Evolutionary conservation across 2,113 vertebrate genomes (phyloP).

Genomic region (Empidonax alnorum): DNA sequence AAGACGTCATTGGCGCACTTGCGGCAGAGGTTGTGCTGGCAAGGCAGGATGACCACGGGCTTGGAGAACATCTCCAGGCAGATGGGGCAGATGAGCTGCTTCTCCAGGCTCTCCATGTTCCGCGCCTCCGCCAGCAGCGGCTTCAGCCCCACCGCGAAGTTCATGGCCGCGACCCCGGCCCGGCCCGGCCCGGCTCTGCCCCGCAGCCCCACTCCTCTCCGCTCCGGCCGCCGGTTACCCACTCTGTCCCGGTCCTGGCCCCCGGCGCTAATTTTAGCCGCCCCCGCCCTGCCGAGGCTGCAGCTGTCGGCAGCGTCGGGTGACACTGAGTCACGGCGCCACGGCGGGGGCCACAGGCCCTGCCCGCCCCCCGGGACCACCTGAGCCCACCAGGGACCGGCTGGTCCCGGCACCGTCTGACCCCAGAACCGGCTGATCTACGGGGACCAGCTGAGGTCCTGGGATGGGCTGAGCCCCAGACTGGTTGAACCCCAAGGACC

Average conservation of each 20-base stretch:
- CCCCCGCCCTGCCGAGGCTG: conserved; percentile 44
- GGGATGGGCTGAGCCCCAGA: background rate
- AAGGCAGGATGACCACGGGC: conserved; percentile 95
- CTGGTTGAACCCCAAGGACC: background rate
- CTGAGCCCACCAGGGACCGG: background rate
- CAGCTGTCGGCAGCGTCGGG: conserved; percentile 75
- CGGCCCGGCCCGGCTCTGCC: background rate
- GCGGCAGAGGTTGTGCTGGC: conserved; percentile 96
- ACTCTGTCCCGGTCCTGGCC: background rate
- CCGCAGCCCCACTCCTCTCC: background rate
- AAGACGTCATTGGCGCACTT: conserved; percentile 94
- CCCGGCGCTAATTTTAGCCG: conserved; percentile 53
- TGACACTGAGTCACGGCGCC: conserved; percentile 74
- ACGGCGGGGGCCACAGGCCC: background rate
- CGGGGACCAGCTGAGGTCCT: background rate
- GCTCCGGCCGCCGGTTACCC: background rate
- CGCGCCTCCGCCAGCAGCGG: conserved; percentile 80
- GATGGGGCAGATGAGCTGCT: conserved; percentile 96
- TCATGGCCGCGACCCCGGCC: conserved; percentile 76
- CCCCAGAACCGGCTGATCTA: background rate
- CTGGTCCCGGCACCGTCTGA: background rate
- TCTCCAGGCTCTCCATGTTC: conserved; percentile 92
- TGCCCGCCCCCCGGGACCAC: background rate
- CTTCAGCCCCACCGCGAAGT: conserved; percentile 84
- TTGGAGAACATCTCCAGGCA: conserved; percentile 98